A percentile compares a stretch with the other conserved stretches of the same genome.
phyloP scores from a whole-genome alignment of 2,888 invertebrate species.

The Slavum lentiscoides region DNA sequence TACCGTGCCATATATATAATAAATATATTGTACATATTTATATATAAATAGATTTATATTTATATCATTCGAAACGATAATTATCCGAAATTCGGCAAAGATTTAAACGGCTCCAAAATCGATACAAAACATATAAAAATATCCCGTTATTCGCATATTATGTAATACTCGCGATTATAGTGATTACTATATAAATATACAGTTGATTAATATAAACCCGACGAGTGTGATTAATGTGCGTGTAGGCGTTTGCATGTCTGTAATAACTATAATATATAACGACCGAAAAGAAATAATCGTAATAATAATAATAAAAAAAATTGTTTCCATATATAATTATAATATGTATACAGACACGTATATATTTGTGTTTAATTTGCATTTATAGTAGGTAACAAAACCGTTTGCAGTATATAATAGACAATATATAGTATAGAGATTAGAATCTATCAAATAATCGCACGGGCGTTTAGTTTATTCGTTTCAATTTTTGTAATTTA shows the following conservation, averaged over 20 bases:
- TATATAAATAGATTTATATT: too few relatives aligned
- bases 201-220: too few relatives aligned
- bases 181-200: not conserved
- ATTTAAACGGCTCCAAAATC: not conserved
- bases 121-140: not conserved
- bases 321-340: not conserved
- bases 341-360: too few relatives aligned
- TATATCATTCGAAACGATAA: too few relatives aligned
- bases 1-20: not conserved
- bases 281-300: not conserved
- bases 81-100: not conserved
- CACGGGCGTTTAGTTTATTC: not conserved
- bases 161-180: too few relatives aligned
- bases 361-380: not conserved
- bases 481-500: not conserved
- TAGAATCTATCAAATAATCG: not conserved
- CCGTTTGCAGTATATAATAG: not conserved
- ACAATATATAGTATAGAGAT: too few relatives aligned
- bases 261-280: not conserved
- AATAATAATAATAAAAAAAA: not conserved
- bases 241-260: not conserved
- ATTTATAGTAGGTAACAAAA: slow-evolving; percentile 1
- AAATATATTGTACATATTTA: too few relatives aligned
- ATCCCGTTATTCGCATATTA: not conserved
- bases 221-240: too few relatives aligned